Evolutionary conservation across 2,113 vertebrate species (phyloP).

Genomic region (Rhadina sibilatrix): DNA sequence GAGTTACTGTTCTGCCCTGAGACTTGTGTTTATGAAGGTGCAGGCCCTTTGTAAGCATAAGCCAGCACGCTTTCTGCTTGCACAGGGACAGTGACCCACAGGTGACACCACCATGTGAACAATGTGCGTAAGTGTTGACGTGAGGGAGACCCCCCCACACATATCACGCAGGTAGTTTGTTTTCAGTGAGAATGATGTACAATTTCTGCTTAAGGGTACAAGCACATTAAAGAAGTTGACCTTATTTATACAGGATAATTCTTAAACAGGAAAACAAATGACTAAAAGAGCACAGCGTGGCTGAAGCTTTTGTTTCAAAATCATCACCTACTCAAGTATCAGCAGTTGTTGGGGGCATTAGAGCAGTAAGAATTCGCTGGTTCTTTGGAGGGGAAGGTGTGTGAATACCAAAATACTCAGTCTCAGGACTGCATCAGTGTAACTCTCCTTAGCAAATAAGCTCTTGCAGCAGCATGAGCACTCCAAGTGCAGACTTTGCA

Average conservation of each 20-base stretch:
- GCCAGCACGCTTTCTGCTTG: not conserved
- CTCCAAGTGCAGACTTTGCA: not conserved
- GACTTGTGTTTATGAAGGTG: not conserved
- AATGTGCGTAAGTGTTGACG: rapidly evolving
- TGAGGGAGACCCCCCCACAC: not conserved
- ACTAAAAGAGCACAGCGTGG: not conserved
- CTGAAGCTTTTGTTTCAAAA: not conserved
- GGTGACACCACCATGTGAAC: rapidly evolving
- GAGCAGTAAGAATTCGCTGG: not conserved
- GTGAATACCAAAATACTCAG: not conserved
- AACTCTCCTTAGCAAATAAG: not conserved
- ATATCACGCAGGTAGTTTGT: not conserved
- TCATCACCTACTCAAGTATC: not conserved
- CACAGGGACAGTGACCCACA: not conserved
- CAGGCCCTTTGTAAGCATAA: not conserved
- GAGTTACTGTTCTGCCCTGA: not conserved
- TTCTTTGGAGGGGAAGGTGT: not conserved
- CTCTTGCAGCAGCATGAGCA: not conserved
- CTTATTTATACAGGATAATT: not conserved
- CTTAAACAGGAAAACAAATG: not conserved
- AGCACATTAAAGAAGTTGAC: not conserved
- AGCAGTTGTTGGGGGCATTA: not conserved
- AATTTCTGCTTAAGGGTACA: not conserved
- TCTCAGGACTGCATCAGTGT: not conserved
- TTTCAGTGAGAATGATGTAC: no score